A percentile compares a stretch with the other conserved stretches of the same genome.
phyloP scores from a whole-genome alignment of 2,888 invertebrate genomes.

The Hypomecis punctinalis region DNA sequence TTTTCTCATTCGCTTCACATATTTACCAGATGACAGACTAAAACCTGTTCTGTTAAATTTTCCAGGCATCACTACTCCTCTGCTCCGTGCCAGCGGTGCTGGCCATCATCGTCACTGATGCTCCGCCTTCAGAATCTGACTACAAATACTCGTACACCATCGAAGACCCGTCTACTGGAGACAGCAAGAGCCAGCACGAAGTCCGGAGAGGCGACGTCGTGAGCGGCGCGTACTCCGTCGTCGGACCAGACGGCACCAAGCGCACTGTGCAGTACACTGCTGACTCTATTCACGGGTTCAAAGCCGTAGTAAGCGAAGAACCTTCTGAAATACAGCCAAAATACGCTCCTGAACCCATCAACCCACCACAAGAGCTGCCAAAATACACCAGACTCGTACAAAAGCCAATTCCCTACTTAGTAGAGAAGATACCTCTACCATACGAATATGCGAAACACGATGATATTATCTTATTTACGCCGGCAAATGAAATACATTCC shows the following conservation, averaged over 20 bases:
- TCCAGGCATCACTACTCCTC: constrained; percentile 38
- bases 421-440: constrained; percentile 41
- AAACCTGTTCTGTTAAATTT: constrained; percentile 18
- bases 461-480: constrained; percentile 57
- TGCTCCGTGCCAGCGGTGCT: constrained; percentile 56
- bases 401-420: constrained; percentile 36
- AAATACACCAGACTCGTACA: constrained; percentile 19
- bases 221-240: constrained; percentile 71
- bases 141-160: constrained; percentile 78
- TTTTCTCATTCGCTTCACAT: too few relatives aligned
- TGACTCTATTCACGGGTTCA: constrained; percentile 82
- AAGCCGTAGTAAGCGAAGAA: constrained; percentile 79
- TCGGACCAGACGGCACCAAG: constrained; percentile 78
- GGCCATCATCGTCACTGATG: constrained; percentile 71
- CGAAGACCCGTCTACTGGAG: constrained; percentile 83
- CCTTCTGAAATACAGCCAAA: constrained; percentile 50
- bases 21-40: neutral
- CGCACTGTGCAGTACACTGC: constrained; percentile 78
- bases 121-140: constrained; percentile 66
- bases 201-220: constrained; percentile 70
- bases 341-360: constrained; percentile 17
- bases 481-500: constrained; percentile 56
- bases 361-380: constrained; percentile 17
- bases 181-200: constrained; percentile 76
- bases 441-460: constrained; percentile 33